Evolutionary conservation across 2,113 vertebrate species (phyloP), one percentile per base, ranked within the genome.

Genomic region (Merops nubicus): DNA sequence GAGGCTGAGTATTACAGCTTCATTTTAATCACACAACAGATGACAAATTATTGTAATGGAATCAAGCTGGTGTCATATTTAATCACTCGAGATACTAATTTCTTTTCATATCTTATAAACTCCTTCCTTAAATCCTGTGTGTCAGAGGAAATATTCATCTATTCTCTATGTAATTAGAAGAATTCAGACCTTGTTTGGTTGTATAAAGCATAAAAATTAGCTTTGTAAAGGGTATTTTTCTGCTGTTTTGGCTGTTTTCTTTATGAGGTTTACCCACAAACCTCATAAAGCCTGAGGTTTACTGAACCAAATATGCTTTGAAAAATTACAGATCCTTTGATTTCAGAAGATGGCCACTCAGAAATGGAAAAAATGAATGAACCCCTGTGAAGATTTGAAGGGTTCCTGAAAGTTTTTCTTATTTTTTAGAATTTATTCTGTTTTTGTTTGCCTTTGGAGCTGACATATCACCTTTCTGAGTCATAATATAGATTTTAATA

Each of bases 81-180:
- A 80, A 57, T 94, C 85, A 90, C 53, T 88, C 89, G 86, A 97
- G 93, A 93, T 95, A n/a, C 60, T 97, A 53, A 85, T 96, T 97
- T 97, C 50, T 73, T 89, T 89, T 96, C 67, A 21, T 83, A 82
- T 53, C 11, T 85, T 93, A 69, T 92, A 85, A 96, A 96, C 70
- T 96, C 53, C 45, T 23, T 93, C 28, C 70, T 85, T 88, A 96
- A 96, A 93, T 94, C 62, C 79, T 64, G 64, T 82, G 74, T 82
- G 64, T 76, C 62, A 56, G 43, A 91, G 47, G 60, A 95, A 97
- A 93, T 97, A 95, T 95, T 95, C 85, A 97, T 96, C 88, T 87
- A 95, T 96, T 96, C 92, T 87, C 83, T 57, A 36, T 62, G 64
- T 91, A 96, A 97, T 97, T 96, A 97, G 93, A 96, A 96, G 89